phyloP scores from a whole-genome alignment of 2,888 invertebrate species.

The Tipula unca region DNA sequence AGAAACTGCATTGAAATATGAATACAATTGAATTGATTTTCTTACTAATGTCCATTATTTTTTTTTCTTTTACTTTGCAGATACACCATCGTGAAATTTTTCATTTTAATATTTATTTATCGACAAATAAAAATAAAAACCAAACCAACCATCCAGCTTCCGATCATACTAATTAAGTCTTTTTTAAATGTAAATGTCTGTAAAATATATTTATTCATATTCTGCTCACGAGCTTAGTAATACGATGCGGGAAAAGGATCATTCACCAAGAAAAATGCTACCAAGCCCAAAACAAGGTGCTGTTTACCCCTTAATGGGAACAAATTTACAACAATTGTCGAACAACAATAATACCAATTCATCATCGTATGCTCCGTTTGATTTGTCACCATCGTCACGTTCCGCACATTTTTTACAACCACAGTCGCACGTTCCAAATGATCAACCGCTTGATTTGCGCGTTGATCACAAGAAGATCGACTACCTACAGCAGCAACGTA shows the following conservation, averaged over 20 bases:
- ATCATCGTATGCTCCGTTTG: slow-evolving; percentile 56
- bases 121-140: not conserved
- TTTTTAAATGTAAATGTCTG: slow-evolving; percentile 20
- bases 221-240: slow-evolving; percentile 28
- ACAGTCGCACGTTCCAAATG: slow-evolving; percentile 37
- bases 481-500: slow-evolving; percentile 31
- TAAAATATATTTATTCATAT: slow-evolving; percentile 19
- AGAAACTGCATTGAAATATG: not conserved
- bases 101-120: not conserved
- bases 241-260: slow-evolving; percentile 86
- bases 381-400: slow-evolving; percentile 45
- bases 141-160: not conserved
- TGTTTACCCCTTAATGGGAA: slow-evolving; percentile 57
- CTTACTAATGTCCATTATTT: not conserved
- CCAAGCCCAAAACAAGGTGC: slow-evolving; percentile 66
- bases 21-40: not conserved
- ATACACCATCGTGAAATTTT: not conserved
- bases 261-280: slow-evolving; percentile 82
- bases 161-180: not conserved
- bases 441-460: slow-evolving; percentile 81
- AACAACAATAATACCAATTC: slow-evolving; percentile 26
- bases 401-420: slow-evolving; percentile 39
- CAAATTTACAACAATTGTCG: slow-evolving; percentile 43
- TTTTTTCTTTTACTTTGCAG: not conserved
- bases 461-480: slow-evolving; percentile 70